Base-by-base conservation (phyloP, 1,140 invertebrate species). In the Dryas iulia region DNA sequence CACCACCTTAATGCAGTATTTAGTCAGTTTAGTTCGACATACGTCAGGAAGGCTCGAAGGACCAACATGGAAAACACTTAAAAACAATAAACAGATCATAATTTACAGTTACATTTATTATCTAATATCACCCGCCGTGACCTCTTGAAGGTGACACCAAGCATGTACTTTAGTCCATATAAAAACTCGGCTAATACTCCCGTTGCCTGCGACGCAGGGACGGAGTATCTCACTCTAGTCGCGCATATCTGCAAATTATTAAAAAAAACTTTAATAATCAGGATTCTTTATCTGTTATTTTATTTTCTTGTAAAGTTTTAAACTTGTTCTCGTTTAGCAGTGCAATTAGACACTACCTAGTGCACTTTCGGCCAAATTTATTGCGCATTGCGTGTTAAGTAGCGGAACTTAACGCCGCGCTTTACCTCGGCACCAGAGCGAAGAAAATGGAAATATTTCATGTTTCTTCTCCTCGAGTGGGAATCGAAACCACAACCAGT, bases 191-290 rank as follows among this genome's bases (percentile, higher is more conserved):
- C 39, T n/a, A 54, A 54, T 25, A 54, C 53, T 54, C 53, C 21
- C 33, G 5, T 47, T 47, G n/a, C 47, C 66, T 65, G 61, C 75
- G 70, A 56, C 74, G 60, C 79, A 74, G 77, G 72, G 66, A 64
- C 52, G 72, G 69, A 66, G 63, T 66, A 61, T 68, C 77, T 83
- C 71, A 89, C 70, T 88, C 75, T 66, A 90, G 82, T 57, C 87
- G 87, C 87, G 85, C 84, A 85, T 89, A 89, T 77, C 87, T 89
- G 84, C 21, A 72, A 72, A 18, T 14, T 47, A 7, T 62, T 21
- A 59, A 58, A 58, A 26, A 10, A 58, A 25, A 59, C n/a, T n/a
- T n/a, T n/a, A n/a, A n/a, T n/a, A n/a, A n/a, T n/a, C n/a, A n/a
- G n/a, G n/a, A n/a, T n/a, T n/a, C n/a, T n/a, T n/a, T n/a, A n/a